Evolutionary conservation across 2,797 vertebrate species (phyloP).

Genomic region (Enteromius afrohamiltoni): DNA sequence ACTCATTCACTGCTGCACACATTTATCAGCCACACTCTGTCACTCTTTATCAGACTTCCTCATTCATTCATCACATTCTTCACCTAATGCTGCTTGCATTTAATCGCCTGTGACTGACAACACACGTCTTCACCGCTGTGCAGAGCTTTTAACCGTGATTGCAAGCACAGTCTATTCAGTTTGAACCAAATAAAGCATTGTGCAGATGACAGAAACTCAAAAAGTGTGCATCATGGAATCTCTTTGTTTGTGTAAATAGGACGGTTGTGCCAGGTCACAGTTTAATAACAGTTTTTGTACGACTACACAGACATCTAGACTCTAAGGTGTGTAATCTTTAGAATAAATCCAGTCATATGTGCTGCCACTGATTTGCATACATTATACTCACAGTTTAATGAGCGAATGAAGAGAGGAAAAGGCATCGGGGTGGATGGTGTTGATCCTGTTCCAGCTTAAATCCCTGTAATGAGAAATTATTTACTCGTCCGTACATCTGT

Average conservation of each 20-base stretch:
- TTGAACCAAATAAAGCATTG: slow-evolving; percentile 12
- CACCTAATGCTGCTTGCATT: slow-evolving; percentile 24
- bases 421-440: slow-evolving; percentile 87
- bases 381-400: slow-evolving; percentile 88
- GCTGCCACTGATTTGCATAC: slow-evolving; percentile 1
- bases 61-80: slow-evolving; percentile 41
- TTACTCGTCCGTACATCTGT: neutral
- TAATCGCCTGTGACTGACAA: slow-evolving; percentile 43
- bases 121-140: neutral
- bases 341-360: neutral
- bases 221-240: slow-evolving; percentile 32
- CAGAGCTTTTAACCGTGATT: neutral
- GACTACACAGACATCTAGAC: neutral
- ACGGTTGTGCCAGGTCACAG: slow-evolving; percentile 7
- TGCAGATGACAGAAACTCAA: slow-evolving; percentile 2
- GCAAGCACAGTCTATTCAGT: slow-evolving; percentile 17
- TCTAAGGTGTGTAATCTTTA: neutral
- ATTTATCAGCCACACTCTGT: slow-evolving; percentile 21
- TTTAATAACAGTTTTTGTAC: neutral
- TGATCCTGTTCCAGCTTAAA: slow-evolving; percentile 90
- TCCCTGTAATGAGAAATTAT: slow-evolving; percentile 75
- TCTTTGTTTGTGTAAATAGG: slow-evolving; percentile 15
- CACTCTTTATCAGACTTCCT: slow-evolving; percentile 6
- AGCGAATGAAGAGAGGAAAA: slow-evolving; percentile 87
- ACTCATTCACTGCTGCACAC: neutral